Percentiles rank a stretch among this genome's conserved stretches.
These are phyloP conservation scores for Peromyscus melanophrys DNA, from an alignment of 2,797 vertebrate species.

Conservation along the genomic window DNA sequence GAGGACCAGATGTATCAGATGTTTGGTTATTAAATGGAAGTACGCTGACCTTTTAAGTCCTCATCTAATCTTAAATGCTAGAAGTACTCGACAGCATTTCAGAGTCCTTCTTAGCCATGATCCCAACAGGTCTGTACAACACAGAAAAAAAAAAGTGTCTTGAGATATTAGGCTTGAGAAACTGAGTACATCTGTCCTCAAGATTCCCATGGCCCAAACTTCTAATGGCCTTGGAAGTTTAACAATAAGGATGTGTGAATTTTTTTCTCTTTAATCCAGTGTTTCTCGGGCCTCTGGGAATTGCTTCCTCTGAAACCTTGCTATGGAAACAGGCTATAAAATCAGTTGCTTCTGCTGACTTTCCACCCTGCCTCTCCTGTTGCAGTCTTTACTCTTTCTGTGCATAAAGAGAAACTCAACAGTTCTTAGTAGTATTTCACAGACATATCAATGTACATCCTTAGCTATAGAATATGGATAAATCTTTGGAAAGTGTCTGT, in stretches of 20 bases:
- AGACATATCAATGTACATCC: neutral
- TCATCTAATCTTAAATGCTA: constrained; percentile 55
- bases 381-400: neutral
- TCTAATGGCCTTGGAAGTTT: constrained; percentile 12
- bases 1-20: constrained; percentile 30
- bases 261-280: neutral
- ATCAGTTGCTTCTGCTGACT: neutral
- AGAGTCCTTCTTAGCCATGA: constrained; percentile 41
- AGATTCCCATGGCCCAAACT: neutral
- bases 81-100: neutral
- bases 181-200: neutral
- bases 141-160: neutral
- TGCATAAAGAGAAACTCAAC: neutral
- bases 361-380: neutral
- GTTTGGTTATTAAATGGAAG: constrained; percentile 59
- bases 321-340: neutral
- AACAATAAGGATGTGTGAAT: neutral
- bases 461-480: neutral
- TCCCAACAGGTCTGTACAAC: neutral
- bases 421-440: neutral
- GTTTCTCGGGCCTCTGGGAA: constrained; percentile 4
- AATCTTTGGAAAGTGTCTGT: neutral
- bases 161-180: neutral
- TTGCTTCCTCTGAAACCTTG: neutral
- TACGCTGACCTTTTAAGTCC: constrained; percentile 54